These are phyloP conservation scores for Caenorhabditis angaria DNA, from an alignment of 2,888 invertebrate genomes.

Conservation along the genomic window DNA sequence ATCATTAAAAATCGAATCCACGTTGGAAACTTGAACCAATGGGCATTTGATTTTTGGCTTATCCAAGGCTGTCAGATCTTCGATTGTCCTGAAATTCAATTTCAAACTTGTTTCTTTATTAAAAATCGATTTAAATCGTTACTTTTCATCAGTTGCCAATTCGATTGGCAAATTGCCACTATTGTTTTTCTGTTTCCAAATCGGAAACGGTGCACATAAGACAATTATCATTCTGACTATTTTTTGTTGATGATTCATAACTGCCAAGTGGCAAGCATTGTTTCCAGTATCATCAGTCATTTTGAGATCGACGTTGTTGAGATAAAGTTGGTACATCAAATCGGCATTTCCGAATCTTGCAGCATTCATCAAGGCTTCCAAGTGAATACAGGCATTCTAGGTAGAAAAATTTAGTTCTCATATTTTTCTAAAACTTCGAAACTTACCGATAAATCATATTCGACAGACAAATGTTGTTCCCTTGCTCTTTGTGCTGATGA, in stretches of 20 bases:
- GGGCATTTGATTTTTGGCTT: neutral
- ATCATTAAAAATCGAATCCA: constrained; percentile 27
- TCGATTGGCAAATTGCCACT: constrained; percentile 34
- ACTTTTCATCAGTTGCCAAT: constrained; percentile 31
- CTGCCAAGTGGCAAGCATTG: constrained; percentile 50
- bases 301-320: constrained; percentile 39
- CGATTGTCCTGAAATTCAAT: constrained; percentile 25
- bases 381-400: constrained; percentile 43
- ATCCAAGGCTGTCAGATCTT: constrained; percentile 31
- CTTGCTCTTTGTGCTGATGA: constrained; percentile 18
- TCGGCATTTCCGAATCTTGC: constrained; percentile 42
- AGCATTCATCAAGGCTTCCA: constrained; percentile 44
- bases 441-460: constrained; percentile 35
- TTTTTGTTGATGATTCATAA: constrained; percentile 37
- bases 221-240: constrained; percentile 47
- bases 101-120: neutral
- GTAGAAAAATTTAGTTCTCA: constrained; percentile 7
- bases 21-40: constrained; percentile 16
- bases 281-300: constrained; percentile 45
- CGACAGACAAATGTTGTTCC: constrained; percentile 28
- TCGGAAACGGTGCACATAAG: constrained; percentile 35
- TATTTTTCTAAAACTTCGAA: neutral
- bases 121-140: neutral
- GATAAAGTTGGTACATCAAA: constrained; percentile 36
- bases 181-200: constrained; percentile 47